phyloP scores from a whole-genome alignment of 1,140 invertebrate genomes.

The Scaptomyza graminum region DNA sequence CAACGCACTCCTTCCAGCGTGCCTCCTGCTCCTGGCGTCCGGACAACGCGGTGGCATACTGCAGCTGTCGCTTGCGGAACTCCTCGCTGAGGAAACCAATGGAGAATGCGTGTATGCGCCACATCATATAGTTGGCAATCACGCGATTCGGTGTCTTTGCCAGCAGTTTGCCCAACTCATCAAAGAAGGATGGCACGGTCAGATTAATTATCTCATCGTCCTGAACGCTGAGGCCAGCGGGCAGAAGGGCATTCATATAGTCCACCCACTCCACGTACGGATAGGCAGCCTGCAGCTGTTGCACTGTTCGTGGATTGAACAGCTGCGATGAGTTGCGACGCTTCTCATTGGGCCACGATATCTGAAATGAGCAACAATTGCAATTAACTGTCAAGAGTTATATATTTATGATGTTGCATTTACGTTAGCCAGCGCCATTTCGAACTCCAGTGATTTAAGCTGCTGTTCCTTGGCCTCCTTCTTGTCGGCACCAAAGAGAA shows the following conservation, averaged over 20 bases:
- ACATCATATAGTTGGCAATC: slow-evolving; percentile 92
- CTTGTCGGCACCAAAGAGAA: slow-evolving; percentile 92
- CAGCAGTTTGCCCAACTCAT: slow-evolving; percentile 86
- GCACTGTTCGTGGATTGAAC: slow-evolving; percentile 95
- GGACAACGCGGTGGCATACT: slow-evolving; percentile 89
- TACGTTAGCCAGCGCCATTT: slow-evolving; percentile 97
- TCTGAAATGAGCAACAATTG: slow-evolving; percentile 85
- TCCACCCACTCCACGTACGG: slow-evolving; percentile 85
- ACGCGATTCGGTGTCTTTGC: slow-evolving; percentile 84
- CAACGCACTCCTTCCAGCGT: slow-evolving; percentile 94
- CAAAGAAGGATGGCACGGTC: slow-evolving; percentile 91
- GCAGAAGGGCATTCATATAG: slow-evolving; percentile 92
- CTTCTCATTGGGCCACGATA: slow-evolving; percentile 95
- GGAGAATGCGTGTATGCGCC: slow-evolving; percentile 90
- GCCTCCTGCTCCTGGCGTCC: slow-evolving; percentile 90
- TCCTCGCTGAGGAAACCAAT: slow-evolving; percentile 90
- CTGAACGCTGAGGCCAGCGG: slow-evolving; percentile 86
- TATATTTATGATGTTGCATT: background rate
- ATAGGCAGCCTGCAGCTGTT: slow-evolving; percentile 89
- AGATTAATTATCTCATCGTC: slow-evolving; percentile 91
- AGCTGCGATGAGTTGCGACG: slow-evolving; percentile 94
- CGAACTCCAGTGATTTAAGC: slow-evolving; percentile 93
- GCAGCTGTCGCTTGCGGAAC: slow-evolving; percentile 88
- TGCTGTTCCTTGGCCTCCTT: slow-evolving; percentile 89
- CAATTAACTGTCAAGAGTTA: background rate